Conservation (phyloP, 2,797 vertebrate species). For the Pangasius djambal region DNA sequence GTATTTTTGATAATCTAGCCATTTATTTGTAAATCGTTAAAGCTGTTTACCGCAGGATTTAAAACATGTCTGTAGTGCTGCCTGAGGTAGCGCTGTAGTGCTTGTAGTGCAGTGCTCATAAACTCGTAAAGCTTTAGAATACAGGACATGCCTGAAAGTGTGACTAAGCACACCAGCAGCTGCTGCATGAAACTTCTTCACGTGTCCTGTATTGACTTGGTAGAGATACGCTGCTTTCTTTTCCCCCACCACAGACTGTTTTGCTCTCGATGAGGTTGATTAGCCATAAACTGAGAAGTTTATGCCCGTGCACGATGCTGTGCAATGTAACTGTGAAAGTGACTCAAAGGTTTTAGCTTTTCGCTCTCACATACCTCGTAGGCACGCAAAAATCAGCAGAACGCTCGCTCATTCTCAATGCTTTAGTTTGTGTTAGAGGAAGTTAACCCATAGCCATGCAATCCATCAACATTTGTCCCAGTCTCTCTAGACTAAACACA, state of each 20-base stretch:
- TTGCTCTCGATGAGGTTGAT: neutral
- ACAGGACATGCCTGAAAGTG: slow-evolving; percentile 6
- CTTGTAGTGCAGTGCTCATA: neutral
- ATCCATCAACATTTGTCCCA: slow-evolving; percentile 82
- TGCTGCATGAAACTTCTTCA: neutral
- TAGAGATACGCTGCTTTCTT: neutral
- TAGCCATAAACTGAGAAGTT: neutral
- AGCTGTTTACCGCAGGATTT: neutral
- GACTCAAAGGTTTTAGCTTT: slow-evolving; percentile 32
- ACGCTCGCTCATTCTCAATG: slow-evolving; percentile 41
- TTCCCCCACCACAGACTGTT: neutral
- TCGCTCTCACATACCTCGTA: slow-evolving; percentile 24
- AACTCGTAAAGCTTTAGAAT: neutral
- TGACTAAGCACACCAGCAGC: neutral
- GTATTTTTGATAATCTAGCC: neutral
- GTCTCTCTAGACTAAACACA: slow-evolving; percentile 83
- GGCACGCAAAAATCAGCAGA: slow-evolving; percentile 49
- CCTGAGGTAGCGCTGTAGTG: neutral
- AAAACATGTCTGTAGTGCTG: neutral
- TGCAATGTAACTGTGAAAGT: slow-evolving; percentile 20
- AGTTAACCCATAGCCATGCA: slow-evolving; percentile 76
- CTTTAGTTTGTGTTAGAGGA: slow-evolving; percentile 54
- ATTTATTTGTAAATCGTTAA: neutral
- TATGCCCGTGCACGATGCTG: slow-evolving; percentile 18
- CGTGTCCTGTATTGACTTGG: neutral